Base-by-base conservation (phyloP, 1,140 invertebrate species). In the Ephestia elutella region DNA sequence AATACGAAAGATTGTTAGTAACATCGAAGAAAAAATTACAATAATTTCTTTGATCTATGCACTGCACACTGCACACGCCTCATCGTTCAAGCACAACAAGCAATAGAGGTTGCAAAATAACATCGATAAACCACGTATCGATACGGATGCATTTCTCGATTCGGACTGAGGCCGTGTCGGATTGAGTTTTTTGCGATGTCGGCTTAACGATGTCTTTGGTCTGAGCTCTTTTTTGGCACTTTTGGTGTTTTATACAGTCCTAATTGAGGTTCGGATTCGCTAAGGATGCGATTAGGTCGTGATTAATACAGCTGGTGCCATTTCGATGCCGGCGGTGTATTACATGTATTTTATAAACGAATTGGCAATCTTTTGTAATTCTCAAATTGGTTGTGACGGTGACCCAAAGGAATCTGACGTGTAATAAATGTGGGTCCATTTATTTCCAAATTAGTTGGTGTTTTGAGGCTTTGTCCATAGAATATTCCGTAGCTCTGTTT, bases 241-340 rank as follows among this genome's bases (percentile, higher is more conserved):
- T 72, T 66, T 54, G 59, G 64, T 77, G 73, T 79, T 79, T 81
- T 76, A 79, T 81, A 72, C 66, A 73, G 60, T 74, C 75, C 77
- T 85, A 85, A 85, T 82, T 82, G 82, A 80, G 78, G 77, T 77
- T 54, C 67, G 57, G 56, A 83, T 86, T 82, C 78, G 78, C 78
- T 80, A 83, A 86, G 80, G 80, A 79, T 82, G 73, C 82, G 79
- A 86, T 86, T 81, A 83, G 71, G 64, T 58, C 57, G 65, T 82
- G 79, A 86, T 82, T 83, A 77, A 83, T 83, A 80, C 71, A 76
- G 56, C 51, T 67, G 68, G 68, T 66, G 64, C 62, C 61, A 63
- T 68, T 73, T 63, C 60, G 57, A 58, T 68, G 68, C 68, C 59
- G 70, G 61, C 68, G 63, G 62, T 69, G 66, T 68, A 72, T 64